Evolutionary conservation across 2,797 vertebrate species (phyloP).

Genomic region (Anniella stebbinsi): DNA sequence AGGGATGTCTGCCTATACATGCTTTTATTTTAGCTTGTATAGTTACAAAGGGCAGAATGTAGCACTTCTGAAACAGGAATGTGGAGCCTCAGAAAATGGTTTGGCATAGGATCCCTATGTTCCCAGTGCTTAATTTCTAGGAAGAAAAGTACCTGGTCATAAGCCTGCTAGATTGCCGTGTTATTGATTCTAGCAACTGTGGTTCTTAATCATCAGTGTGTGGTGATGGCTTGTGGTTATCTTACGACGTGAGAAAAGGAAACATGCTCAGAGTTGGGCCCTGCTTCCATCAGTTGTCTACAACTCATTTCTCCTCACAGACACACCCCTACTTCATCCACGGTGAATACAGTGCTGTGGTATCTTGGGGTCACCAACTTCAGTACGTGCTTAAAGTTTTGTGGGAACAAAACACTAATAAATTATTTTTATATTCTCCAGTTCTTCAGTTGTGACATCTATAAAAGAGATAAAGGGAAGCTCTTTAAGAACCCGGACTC

Average conservation of each 20-base stretch:
- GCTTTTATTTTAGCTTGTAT: not conserved
- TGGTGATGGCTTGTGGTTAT: not conserved
- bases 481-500: constrained; percentile 18
- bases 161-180: not conserved
- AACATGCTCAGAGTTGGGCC: not conserved
- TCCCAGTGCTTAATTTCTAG: not conserved
- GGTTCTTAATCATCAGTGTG: not conserved
- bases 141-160: not conserved
- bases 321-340: constrained; percentile 1
- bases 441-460: constrained; percentile 36
- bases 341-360: not conserved
- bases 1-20: not conserved
- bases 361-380: constrained; percentile 27
- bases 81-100: not conserved
- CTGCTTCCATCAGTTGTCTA: not conserved
- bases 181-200: not conserved
- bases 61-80: too few relatives aligned
- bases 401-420: constrained; percentile 36
- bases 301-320: not conserved
- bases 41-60: not conserved
- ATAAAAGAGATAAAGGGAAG: constrained; percentile 36
- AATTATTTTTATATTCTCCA: constrained; percentile 36
- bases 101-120: not conserved
- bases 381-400: constrained; percentile 33
- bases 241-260: not conserved